phyloP scores from a whole-genome alignment of 1,140 invertebrate species.

The Drosophila trapezifrons region DNA sequence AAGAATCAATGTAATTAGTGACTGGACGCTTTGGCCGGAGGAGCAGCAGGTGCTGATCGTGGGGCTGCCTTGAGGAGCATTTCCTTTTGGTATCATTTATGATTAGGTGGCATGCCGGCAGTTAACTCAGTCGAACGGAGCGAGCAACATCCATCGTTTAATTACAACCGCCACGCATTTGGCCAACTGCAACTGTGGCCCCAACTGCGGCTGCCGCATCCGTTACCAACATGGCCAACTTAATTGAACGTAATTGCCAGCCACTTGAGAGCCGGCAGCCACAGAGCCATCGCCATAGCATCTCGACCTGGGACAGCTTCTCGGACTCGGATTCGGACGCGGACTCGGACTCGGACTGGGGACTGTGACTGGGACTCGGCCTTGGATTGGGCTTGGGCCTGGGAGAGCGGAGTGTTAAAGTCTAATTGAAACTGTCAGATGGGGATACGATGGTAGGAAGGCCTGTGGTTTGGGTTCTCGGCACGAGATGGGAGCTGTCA shows the following conservation, averaged over 20 bases:
- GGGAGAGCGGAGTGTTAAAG: conserved; percentile 68
- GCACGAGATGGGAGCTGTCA: not conserved
- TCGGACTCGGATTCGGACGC: conserved; percentile 2
- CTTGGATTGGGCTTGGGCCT: not conserved
- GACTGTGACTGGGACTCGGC: not conserved
- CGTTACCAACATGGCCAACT: conserved; percentile 80
- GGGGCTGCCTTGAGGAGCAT: conserved; percentile 62
- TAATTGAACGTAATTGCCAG: conserved; percentile 81
- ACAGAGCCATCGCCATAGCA: conserved; percentile 11
- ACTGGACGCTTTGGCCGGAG: conserved; percentile 15
- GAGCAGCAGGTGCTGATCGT: conserved; percentile 48
- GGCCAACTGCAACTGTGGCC: conserved; percentile 36
- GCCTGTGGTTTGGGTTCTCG: not conserved
- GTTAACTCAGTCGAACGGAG: conserved; percentile 53
- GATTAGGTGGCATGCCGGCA: conserved; percentile 81
- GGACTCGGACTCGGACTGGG: no score
- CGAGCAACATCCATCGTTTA: conserved; percentile 64
- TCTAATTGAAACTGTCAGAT: conserved; percentile 79
- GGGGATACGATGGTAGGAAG: conserved; percentile 20
- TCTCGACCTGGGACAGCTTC: conserved; percentile 18
- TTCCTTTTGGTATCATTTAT: conserved; percentile 82
- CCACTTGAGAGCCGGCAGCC: conserved; percentile 68
- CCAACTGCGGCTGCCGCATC: conserved; percentile 49
- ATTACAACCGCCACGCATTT: conserved; percentile 65
- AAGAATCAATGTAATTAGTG: conserved; percentile 82